phyloP scores from a whole-genome alignment of 2,888 invertebrate species.

The Iselma pallidipennis region DNA sequence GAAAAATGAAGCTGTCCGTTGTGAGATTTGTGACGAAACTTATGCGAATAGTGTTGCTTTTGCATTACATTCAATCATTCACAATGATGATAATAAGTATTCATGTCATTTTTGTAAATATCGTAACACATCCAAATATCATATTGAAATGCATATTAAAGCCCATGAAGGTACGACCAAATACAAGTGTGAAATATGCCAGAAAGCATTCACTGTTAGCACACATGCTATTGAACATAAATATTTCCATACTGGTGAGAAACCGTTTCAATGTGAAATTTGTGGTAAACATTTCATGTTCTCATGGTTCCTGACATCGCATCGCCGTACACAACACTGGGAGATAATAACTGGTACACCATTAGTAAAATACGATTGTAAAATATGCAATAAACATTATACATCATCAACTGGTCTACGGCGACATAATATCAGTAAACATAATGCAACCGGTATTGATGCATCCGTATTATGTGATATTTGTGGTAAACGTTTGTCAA shows the following conservation, averaged over 20 bases:
- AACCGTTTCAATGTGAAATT: slow-evolving; percentile 57
- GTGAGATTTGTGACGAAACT: slow-evolving; percentile 47
- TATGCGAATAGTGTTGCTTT: slow-evolving; percentile 48
- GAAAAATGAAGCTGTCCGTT: slow-evolving; percentile 49
- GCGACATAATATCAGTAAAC: slow-evolving; percentile 51
- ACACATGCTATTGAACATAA: slow-evolving; percentile 59
- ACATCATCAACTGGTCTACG: slow-evolving; percentile 47
- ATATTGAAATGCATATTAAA: slow-evolving; percentile 52
- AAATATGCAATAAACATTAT: slow-evolving; percentile 51
- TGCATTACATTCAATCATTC: slow-evolving; percentile 46
- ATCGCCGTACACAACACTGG: slow-evolving; percentile 59
- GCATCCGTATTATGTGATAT: slow-evolving; percentile 59
- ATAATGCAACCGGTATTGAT: slow-evolving; percentile 52
- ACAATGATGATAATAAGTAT: slow-evolving; percentile 44
- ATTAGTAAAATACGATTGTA: slow-evolving; percentile 51
- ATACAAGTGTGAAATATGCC: slow-evolving; percentile 56
- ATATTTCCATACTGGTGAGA: slow-evolving; percentile 60
- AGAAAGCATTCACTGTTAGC: slow-evolving; percentile 56
- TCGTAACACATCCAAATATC: slow-evolving; percentile 45
- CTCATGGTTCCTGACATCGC: slow-evolving; percentile 60
- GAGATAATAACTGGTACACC: slow-evolving; percentile 55
- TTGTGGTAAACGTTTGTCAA: slow-evolving; percentile 61
- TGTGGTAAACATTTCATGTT: slow-evolving; percentile 62
- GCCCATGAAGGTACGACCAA: slow-evolving; percentile 58
- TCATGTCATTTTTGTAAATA: slow-evolving; percentile 49